Evolutionary conservation across 2,797 vertebrate genomes (phyloP), one percentile per base, ranked within the genome.

Genomic region (Poeciliopsis gracilis): DNA sequence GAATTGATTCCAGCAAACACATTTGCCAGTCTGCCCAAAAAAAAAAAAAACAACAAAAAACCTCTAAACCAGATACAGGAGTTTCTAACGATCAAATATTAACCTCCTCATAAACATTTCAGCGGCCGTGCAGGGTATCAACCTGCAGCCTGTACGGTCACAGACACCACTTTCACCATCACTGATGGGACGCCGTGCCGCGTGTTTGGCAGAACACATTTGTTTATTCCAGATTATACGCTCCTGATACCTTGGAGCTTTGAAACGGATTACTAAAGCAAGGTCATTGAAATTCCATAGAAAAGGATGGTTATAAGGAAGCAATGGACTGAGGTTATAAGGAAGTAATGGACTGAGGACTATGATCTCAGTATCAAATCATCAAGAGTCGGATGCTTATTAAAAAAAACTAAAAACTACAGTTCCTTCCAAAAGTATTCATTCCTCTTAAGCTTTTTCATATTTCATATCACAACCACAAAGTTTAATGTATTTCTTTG

Each of bases 41-140:
- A 25, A 23, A 1, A 25, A 51, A 23, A 23, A 25, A 23, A 51
- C 5, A 13, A 30, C 1, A 57, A 28, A 16, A 30, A 33, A 63
- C 15, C 25, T 28, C 61, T 72, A 73, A 33, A 25, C 23, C 73
- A 84, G 83, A 80, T 59, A 61, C 81, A 47, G 55, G 75, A 87
- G 76, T 59, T 83, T 84, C 82, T 73, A 67, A n/a, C 77, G 63
- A 93, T 94, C 45, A 93, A 94, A 94, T 94, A 94, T 95, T 93
- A 77, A 93, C 49, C 59, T 73, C 45, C 57, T 87, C 87, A 93
- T 93, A 4, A 13, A 93, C 90, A 73, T 92, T 94, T 93, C 38
- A 94, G 46, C 15, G 72, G n/a, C 51, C 87, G 78, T 88, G 73
- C 41, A 85, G 79, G 11, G 86, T 92, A 77, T 86, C 84, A 78